Conservation (phyloP, 1,140 invertebrate genomes). For the Chymomyza costata region DNA sequence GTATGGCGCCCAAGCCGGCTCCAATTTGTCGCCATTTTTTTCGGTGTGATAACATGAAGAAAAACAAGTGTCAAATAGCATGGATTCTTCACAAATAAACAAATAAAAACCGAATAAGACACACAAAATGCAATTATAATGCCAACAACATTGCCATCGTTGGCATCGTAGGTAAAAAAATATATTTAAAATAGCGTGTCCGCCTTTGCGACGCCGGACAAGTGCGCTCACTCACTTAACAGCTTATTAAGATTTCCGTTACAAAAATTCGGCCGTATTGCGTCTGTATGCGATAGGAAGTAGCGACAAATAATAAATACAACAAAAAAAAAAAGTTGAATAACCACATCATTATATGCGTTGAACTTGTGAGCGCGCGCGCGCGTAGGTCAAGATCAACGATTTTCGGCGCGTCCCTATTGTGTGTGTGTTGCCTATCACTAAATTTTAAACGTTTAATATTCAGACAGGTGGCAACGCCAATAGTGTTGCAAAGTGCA, state of each 20-base stretch:
- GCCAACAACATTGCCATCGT: constrained; percentile 12
- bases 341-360: constrained; percentile 43
- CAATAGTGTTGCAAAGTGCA: constrained; percentile 1
- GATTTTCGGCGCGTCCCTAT: constrained; percentile 1
- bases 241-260: constrained; percentile 58
- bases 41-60: constrained; percentile 24
- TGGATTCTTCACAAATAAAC: constrained; percentile 2
- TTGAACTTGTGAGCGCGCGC: constrained; percentile 44
- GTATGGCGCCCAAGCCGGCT: constrained; percentile 16
- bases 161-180: no score
- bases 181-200: constrained; percentile 38
- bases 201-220: constrained; percentile 11
- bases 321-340: constrained; percentile 47
- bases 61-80: constrained; percentile 1
- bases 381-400: constrained; percentile 67
- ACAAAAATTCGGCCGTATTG: constrained; percentile 33
- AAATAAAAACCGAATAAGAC: constrained; percentile 11
- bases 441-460: no score
- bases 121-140: constrained; percentile 20
- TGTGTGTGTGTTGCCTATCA: constrained; percentile 4
- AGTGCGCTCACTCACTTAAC: neutral
- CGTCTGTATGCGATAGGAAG: constrained; percentile 27
- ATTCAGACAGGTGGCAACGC: constrained; percentile 27
- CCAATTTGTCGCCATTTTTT: constrained; percentile 59
- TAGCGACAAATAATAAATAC: constrained; percentile 21